Evolutionary conservation across 2,113 vertebrate genomes (phyloP), one percentile per base, ranked within the genome.

Genomic region (Dicaeum eximium): DNA sequence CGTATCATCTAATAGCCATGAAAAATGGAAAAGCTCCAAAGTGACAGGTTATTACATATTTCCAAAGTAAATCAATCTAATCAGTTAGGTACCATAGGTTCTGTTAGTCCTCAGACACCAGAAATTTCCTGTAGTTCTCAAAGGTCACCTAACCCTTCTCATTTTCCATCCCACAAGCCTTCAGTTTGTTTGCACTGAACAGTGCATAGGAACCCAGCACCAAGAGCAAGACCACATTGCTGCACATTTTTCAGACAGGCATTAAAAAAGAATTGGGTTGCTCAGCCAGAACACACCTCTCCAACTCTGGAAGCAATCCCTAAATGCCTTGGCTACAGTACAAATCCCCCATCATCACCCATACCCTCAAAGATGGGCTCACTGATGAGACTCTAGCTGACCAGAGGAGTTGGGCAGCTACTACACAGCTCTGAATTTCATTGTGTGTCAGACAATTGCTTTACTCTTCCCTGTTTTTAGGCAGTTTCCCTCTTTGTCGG

Each of bases 21-120:
- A 96, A 89, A 95, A 96, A 86, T 61, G 51, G 74, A 89, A 88
- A 35, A 53, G 21, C 70, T 86, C 54, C 51, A 44, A 66, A 86
- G 38, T 44, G 75, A 74, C 40, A 84, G 77, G 57, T 64, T 65
- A 84, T 66, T 87, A 78, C 20, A 16, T 30, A 86, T 60, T 93
- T 81, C 53, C 72, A 91, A 84, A 94, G 31, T 30, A 90, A 84
- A 92, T 75, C 10, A 84, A 79, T 33, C n/a, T 53, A 48, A 83
- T 20, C 40, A 58, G 37, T n/a, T 92, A 91, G 35, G 27, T 84
- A 37, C 19, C 13, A 28, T 7, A 53, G 44, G 13, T 69, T 60
- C 40, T 82, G n/a, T 14, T 69, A 71, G 48, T 71, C 30, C n/a
- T 79, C 48, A 84, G 57, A 64, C 31, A 70, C 31, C 13, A 38